Base-by-base conservation (phyloP, 2,888 invertebrate genomes). In the Bellardia pandia region DNA sequence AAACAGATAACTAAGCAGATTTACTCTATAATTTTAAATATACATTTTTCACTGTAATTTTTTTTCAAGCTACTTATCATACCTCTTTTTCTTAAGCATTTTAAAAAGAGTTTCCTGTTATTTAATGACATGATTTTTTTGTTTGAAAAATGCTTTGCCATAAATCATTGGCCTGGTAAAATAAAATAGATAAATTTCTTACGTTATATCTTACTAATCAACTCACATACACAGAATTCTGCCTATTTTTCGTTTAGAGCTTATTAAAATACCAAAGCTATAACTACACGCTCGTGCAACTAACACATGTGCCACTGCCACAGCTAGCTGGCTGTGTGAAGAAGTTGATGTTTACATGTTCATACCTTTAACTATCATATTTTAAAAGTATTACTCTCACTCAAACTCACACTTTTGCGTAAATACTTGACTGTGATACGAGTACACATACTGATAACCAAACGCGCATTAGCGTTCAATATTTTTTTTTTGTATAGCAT, bases 391-490 rank as follows among this genome's bases (percentile, higher is more conserved):
- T 66, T 56, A 74, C 45, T 66, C 48, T 71, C 76, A 48, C 48
- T 45, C 80, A 76, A 60, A 42, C 78, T 58, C 30, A 51, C 71
- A 53, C 79, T 68, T 48, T n/a, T 14, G 7, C 48, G 14, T 51
- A 60, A n/a, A 58, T 40, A 11, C 68, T 48, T 75, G 30, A 42
- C 48, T 13, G 16, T 58, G 14, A 33, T 11, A 37, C 30, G 8
- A 23, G 23, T 45, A 53, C 16, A 37, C 51, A 71, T 64, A 58
- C 81, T 75, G 81, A 87, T 85, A 87, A 85, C 85, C 78, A 85
- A 78, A 87, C 81, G 71, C 75, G 87, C 85, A 87, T 87, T 87
- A 87, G 75, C 87, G 87, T 87, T 87, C 87, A 85, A 87, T 87
- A 85, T 76, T 14, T 33, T 5, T 45, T 37, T 37, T 6, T 71